Evolutionary conservation across 2,113 vertebrate genomes (phyloP), one percentile per base, ranked within the genome.

Genomic region (Sinosuthora webbiana): DNA sequence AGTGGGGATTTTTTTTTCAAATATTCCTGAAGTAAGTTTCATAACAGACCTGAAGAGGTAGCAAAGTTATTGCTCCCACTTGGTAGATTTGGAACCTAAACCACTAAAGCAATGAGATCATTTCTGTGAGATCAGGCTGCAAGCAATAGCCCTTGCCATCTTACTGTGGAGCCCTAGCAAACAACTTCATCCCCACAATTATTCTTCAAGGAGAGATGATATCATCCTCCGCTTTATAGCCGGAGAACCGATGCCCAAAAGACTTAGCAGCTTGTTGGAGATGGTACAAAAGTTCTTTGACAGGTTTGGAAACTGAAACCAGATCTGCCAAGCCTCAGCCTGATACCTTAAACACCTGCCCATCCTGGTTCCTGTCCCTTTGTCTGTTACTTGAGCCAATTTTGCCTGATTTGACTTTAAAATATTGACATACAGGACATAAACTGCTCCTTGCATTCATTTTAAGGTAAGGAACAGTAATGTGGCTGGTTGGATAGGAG

Each of bases 31-130:
- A 79, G 21, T 93, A 95, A 97, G 83, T 87, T 88, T 87, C 88
- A 71, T 93, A 96, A 89, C 92, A 96, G 95, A 96, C 83, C 64
- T 49, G 85, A 95, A 90, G 65, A 96, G 70, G 93, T 95, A 97
- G 95, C 77, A 65, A 87, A 89, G 84, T 96, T 95, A 96, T 94
- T 96, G 88, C 88, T 95, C 94, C 95, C 95, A 35, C 37, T 86
- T 89, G 90, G 73, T 56, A 96, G 85, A 93, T 96, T 95, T 96
- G 93, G 90, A 96, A 95, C 25, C 13, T 50, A 84, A 96, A 90
- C 91, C 74, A 30, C 75, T 24, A 64, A 64, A 91, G 77, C 87
- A 87, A 85, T 97, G 96, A 97, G 89, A 41, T 97, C 42, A 97
- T 96, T 89, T 71, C 80, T 94, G 88, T 90, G 88, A 94, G 92